Conservation (phyloP, 2,113 vertebrate species). For the Thermophis baileyi region DNA sequence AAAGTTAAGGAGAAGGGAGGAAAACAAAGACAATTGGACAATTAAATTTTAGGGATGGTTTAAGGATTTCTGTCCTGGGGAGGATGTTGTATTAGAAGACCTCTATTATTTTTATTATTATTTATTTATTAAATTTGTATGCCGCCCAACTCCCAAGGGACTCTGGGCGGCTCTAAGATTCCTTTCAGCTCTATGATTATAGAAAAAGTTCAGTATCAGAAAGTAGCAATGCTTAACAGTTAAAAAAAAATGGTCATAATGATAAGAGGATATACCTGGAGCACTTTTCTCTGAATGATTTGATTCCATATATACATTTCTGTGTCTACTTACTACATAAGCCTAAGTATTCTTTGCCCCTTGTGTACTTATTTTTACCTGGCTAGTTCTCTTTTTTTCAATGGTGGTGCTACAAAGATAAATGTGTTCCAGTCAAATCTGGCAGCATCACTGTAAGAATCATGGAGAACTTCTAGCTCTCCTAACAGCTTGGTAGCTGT, state of each 20-base stretch:
- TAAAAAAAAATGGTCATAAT: neutral
- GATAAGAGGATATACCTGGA: neutral
- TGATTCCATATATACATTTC: neutral
- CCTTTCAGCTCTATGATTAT: neutral
- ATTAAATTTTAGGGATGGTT: neutral
- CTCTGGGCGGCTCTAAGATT: no score
- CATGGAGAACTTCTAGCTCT: neutral
- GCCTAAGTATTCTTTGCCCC: neutral
- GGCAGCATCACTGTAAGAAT: neutral
- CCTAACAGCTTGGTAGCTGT: neutral
- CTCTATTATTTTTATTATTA: no score
- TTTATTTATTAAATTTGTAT: no score
- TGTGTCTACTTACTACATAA: neutral
- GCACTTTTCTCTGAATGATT: neutral
- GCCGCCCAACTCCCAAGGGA: no score
- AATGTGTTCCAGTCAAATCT: neutral
- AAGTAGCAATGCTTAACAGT: neutral
- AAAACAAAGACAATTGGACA: neutral
- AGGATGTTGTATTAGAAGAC: neutral
- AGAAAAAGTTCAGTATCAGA: neutral
- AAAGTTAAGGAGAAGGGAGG: neutral
- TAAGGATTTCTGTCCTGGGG: neutral
- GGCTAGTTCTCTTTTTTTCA: neutral
- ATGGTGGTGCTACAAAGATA: neutral
- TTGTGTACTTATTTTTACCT: neutral